Evolutionary conservation across 2,113 vertebrate species (phyloP).

Genomic region (Hiodon alosoides): DNA sequence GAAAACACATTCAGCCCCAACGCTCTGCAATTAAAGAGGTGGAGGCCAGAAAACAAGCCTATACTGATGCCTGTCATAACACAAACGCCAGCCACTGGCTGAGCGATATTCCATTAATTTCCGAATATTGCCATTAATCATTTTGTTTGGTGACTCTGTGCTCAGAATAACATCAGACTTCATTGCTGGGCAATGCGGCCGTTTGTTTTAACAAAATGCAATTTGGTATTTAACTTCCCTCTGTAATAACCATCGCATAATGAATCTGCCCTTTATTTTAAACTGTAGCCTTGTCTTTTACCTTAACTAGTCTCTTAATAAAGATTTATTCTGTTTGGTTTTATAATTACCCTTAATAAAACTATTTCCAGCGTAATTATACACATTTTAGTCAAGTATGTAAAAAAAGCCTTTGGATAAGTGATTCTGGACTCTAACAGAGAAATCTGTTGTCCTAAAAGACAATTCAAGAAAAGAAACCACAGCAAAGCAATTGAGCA

Average conservation of each 20-base stretch:
- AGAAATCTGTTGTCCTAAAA: too few species aligned
- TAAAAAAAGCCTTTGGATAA: background rate
- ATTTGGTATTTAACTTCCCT: slow-evolving; percentile 16
- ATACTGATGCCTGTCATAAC: slow-evolving; percentile 24
- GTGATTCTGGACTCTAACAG: background rate
- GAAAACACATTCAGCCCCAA: slow-evolving; percentile 7
- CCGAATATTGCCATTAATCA: slow-evolving; percentile 34
- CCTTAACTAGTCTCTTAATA: slow-evolving; percentile 14
- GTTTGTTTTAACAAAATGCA: slow-evolving; percentile 5
- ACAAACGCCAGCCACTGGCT: slow-evolving; percentile 12
- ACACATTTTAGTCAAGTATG: slow-evolving; percentile 2
- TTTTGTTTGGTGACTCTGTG: slow-evolving; percentile 9
- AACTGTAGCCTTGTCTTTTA: slow-evolving; percentile 28
- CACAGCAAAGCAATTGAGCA: slow-evolving; percentile 9
- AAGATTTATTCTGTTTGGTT: slow-evolving; percentile 40
- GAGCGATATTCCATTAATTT: slow-evolving; percentile 18
- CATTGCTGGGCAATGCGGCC: slow-evolving; percentile 21
- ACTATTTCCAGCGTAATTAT: slow-evolving; percentile 23
- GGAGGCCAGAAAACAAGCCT: slow-evolving; percentile 35
- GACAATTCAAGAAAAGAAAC: background rate
- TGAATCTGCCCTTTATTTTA: slow-evolving; percentile 7
- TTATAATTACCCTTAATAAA: slow-evolving; percentile 29
- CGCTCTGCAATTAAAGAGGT: slow-evolving; percentile 14
- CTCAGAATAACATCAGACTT: slow-evolving; percentile 30
- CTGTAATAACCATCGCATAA: background rate